Evolutionary conservation across 2,113 vertebrate genomes (phyloP), one percentile per base, ranked within the genome.

Genomic region (Centropristis striata): DNA sequence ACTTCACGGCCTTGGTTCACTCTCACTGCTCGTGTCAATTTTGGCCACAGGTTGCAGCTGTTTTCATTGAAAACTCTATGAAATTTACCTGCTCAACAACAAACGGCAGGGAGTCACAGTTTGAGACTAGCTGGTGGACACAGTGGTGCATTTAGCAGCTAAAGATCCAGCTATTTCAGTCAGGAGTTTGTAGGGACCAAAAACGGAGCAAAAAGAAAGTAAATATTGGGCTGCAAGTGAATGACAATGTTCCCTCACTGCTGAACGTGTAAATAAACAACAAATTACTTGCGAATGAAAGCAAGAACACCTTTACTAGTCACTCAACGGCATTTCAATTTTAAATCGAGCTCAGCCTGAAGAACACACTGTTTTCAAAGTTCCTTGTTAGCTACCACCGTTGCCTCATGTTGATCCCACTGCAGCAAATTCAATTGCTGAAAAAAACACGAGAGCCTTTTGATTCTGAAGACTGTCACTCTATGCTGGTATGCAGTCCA

Each of bases 381-480:
- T 13, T 23, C 2, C 11, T 23, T 23, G 3, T 16, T 23, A 12
- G 23, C 41, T n/a, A 37, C 10, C 2, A 4, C 12, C 2, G 8
- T 13, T 10, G 2, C 20, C 32, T 32, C 20, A 5, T n/a, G 10
- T 21, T 11, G 32, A 14, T 41, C 36, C 58, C 20, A 23, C 42
- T 44, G 42, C 14, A 28, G 27, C 42, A 47, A 47, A 65, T 25
- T 36, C 23, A 41, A 25, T 15, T 64, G n/a, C 47, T 18, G 51
- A 44, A 57, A 47, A n/a, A 47, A 49, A 44, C 36, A 77, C 2
- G 1, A n/a, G 21, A 36, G 23, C 11, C n/a, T 68, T 57, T 53
- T 47, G 10, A 27, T 68, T 42, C n/a, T 42, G 4, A 51, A 32
- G 36, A 61, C 32, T 50, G 71, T 51, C 76, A 23, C 20, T 28